Conservation (phyloP, 92 coral and sea anemone genomes). For the Siderastrea siderea region DNA sequence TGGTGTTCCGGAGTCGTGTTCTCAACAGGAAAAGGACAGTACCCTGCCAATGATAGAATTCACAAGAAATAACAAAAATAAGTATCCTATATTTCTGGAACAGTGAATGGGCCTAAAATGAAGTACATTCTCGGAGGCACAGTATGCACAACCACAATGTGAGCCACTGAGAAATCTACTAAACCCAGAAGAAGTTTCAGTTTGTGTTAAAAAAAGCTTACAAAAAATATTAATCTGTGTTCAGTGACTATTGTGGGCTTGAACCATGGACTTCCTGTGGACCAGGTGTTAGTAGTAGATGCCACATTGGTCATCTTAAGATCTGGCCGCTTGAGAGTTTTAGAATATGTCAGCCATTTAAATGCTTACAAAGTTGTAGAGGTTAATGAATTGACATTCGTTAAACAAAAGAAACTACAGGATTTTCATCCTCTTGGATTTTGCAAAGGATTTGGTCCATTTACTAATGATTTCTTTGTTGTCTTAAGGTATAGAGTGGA, state of each 20-base stretch:
- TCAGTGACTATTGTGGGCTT: no score
- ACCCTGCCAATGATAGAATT: neutral
- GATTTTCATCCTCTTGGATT: constrained; percentile 79
- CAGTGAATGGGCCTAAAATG: neutral
- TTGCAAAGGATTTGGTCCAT: constrained; percentile 66
- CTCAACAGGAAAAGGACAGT: constrained; percentile 1
- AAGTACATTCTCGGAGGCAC: no score
- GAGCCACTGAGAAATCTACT: no score
- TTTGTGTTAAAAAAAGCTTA: no score
- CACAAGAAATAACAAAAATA: neutral
- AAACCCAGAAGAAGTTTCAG: no score
- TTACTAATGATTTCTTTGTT: constrained; percentile 54
- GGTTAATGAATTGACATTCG: constrained; percentile 24
- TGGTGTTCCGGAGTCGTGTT: neutral
- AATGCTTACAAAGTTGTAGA: constrained; percentile 74
- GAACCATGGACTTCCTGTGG: no score
- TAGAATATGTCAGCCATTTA: constrained; percentile 50
- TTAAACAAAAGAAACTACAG: constrained; percentile 55
- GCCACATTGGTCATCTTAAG: constrained; percentile 5
- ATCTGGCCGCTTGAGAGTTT: constrained; percentile 11
- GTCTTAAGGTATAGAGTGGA: constrained; percentile 72
- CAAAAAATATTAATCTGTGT: no score
- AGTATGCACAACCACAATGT: no score
- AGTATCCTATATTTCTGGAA: neutral
- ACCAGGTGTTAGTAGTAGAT: constrained; percentile 13